These are phyloP conservation scores for Drosophila busckii DNA, from an alignment of 1,140 invertebrate genomes.

Conservation along the genomic window DNA sequence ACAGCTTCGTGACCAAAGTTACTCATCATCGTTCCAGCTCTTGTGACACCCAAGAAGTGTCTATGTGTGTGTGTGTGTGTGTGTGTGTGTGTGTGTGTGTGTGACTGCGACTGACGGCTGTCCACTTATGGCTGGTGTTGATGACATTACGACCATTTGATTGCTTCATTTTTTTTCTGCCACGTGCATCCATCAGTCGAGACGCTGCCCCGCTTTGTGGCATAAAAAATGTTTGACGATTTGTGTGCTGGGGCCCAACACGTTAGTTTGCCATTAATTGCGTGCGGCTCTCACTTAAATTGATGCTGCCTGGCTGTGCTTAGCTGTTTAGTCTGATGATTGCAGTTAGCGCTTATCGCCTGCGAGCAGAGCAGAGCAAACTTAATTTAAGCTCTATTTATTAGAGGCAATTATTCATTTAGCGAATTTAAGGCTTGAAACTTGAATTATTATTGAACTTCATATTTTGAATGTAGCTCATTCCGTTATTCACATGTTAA, in stretches of 20 bases:
- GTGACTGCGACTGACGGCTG: constrained; percentile 2
- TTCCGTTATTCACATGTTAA: no score
- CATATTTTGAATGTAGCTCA: no score
- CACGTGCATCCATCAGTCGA: constrained; percentile 48
- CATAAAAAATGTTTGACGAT: constrained; percentile 17
- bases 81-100: constrained; percentile 15
- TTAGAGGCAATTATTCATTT: no score
- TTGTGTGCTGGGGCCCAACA: constrained; percentile 8
- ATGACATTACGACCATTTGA: constrained; percentile 73
- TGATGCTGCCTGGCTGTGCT: constrained; percentile 8
- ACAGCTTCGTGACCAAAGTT: constrained; percentile 75
- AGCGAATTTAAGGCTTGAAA: no score
- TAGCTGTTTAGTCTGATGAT: constrained; percentile 17
- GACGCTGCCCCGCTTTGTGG: neutral
- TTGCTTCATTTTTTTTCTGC: constrained; percentile 48
- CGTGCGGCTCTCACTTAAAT: constrained; percentile 6
- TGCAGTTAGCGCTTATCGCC: no score
- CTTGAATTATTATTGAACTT: no score
- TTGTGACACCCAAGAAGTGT: neutral
- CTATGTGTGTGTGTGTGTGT: constrained; percentile 7
- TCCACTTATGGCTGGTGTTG: constrained; percentile 61
- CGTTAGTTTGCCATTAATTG: constrained; percentile 29
- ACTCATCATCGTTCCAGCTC: constrained; percentile 60
- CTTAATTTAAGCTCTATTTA: no score
- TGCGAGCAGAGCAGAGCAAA: no score